phyloP scores from a whole-genome alignment of 2,113 vertebrate genomes.

The Sylvietta virens region DNA sequence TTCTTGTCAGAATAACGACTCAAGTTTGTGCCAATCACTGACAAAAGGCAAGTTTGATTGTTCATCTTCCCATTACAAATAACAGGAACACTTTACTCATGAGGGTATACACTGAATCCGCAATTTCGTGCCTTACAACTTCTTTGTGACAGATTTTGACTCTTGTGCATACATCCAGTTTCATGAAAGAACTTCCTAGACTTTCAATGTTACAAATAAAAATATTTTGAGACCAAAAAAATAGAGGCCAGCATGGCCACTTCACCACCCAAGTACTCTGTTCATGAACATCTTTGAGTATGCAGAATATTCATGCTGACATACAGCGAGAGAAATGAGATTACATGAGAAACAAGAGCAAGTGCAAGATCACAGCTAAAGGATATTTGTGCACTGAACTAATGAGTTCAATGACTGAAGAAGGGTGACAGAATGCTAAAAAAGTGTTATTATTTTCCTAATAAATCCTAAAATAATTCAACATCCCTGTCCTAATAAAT shows the following conservation, averaged over 20 bases:
- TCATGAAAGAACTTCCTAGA: neutral
- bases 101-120: neutral
- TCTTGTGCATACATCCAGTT: fast-evolving
- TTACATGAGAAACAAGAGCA: neutral
- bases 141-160: neutral
- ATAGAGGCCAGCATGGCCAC: neutral
- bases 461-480: neutral
- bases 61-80: constrained; percentile 18
- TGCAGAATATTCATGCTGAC: neutral
- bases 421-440: neutral
- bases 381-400: neutral
- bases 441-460: neutral
- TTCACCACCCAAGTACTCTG: neutral
- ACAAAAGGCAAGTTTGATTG: constrained; percentile 9
- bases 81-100: neutral
- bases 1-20: constrained; percentile 13
- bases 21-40: constrained; percentile 45
- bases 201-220: neutral
- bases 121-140: neutral
- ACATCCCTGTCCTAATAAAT: neutral
- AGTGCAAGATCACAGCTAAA: neutral
- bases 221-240: neutral
- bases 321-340: neutral
- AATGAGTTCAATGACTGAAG: neutral
- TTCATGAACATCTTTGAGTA: neutral